Conservation (phyloP, 2,797 vertebrate species). For the Limnodromus scolopaceus region DNA sequence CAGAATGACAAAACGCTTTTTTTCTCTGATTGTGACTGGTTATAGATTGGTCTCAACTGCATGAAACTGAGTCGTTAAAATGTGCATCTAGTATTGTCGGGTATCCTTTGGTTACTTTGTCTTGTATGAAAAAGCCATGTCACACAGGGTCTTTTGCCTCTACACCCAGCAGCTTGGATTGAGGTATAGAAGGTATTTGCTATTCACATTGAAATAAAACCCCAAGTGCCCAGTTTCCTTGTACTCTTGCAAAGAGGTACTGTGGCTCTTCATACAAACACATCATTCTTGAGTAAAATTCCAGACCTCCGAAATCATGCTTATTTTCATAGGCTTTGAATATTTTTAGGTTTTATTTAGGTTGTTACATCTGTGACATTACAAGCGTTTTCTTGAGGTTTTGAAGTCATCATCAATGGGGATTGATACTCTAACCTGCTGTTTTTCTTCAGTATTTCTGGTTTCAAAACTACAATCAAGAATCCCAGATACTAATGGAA, state of each 20-base stretch:
- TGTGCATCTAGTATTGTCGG: rapidly evolving
- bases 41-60: neutral
- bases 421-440: neutral
- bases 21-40: neutral
- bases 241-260: neutral
- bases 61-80: neutral
- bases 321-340: neutral
- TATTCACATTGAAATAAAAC: neutral
- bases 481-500: neutral
- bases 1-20: neutral
- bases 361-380: neutral
- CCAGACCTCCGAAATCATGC: neutral
- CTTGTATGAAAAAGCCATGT: neutral
- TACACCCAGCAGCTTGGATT: neutral
- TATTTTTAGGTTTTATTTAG: neutral
- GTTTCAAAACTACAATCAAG: neutral
- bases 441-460: neutral
- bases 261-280: neutral
- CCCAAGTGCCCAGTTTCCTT: neutral
- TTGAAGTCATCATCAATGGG: neutral
- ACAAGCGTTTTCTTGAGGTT: neutral
- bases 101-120: neutral
- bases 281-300: neutral
- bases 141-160: neutral
- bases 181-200: neutral